Base-by-base conservation (phyloP, 1,140 invertebrate genomes). In the Drosophila sechellia region DNA sequence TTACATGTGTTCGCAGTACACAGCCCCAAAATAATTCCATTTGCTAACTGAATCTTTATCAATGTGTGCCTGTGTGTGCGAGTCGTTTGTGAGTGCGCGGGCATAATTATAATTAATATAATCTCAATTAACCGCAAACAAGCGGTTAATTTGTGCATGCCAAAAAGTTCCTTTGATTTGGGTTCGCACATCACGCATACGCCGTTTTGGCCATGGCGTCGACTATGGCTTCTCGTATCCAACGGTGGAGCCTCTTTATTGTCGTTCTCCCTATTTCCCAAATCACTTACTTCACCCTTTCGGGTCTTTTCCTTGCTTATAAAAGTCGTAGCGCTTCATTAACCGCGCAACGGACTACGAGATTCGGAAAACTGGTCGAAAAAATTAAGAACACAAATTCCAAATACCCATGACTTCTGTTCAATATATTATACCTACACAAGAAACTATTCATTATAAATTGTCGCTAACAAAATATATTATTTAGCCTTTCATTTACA, bases 121-220 rank as follows among this genome's bases (percentile, higher is more conserved):
- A 90, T 81, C 85, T 89, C 80, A 90, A 89, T 89, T 90, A 90
- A 90, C 85, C 85, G 75, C 85, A 81, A 90, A 90, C 80, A 85
- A 74, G 85, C 77, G 81, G 85, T 90, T 90, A 85, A 90, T 85
- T 90, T 90, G 80, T 81, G 70, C 61, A 58, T 49, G 52, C 59
- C 63, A 69, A 53, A 65, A 65, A 65, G 49, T 77, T 69, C 35
- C 39, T 75, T 77, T 77, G 73, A 77, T 60, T 76, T 53, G 13
- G 31, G 39, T 13, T 66, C 64, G 20, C 74, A 65, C 20, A 78
- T 63, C 45, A 73, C 79, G 74, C 54, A 83, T 78, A 78, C 79
- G 79, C 57, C 42, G 45, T 20, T 60, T 81, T 34, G 50, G 52
- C 17, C 64, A 10, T 1, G 22, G 10, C 43, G 66, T 81, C 34